phyloP scores from a whole-genome alignment of 2,888 invertebrate species.

The Ennomos fuscantarius region DNA sequence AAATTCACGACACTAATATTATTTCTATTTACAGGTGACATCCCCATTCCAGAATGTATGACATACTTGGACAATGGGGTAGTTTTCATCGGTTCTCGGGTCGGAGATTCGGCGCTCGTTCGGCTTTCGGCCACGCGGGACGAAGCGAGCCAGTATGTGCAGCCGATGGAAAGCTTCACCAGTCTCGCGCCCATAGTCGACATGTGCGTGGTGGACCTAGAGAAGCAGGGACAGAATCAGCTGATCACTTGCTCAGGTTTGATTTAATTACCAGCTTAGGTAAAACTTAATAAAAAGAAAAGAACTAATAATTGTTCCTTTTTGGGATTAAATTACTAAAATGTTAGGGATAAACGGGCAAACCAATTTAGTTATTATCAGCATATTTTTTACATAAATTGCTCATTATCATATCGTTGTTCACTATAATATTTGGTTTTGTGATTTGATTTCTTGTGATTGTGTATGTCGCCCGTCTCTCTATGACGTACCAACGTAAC shows the following conservation, averaged over 20 bases:
- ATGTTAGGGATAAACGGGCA: too few relatives aligned
- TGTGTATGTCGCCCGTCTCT: too few relatives aligned
- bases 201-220: slow-evolving; percentile 98
- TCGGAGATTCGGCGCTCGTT: slow-evolving; percentile 98
- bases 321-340: too few relatives aligned
- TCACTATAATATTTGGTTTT: too few relatives aligned
- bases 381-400: not conserved
- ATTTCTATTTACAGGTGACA: slow-evolving; percentile 86
- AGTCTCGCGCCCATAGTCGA: slow-evolving; percentile 99
- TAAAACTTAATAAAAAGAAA: too few relatives aligned
- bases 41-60: slow-evolving; percentile 98
- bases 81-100: slow-evolving; percentile 96
- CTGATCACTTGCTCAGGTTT: slow-evolving; percentile 98
- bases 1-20: too few relatives aligned
- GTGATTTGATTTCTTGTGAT: too few relatives aligned
- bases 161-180: slow-evolving; percentile 97
- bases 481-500: too few relatives aligned
- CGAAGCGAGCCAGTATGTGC: slow-evolving; percentile 95
- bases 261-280: not conserved
- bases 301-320: too few relatives aligned
- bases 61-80: slow-evolving; percentile 99
- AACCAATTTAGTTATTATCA: not conserved
- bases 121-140: slow-evolving; percentile 94
- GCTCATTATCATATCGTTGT: not conserved
- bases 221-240: slow-evolving; percentile 98